These are phyloP conservation scores for Channa maculata DNA, from an alignment of 2,113 vertebrate genomes.

Conservation along the genomic window DNA sequence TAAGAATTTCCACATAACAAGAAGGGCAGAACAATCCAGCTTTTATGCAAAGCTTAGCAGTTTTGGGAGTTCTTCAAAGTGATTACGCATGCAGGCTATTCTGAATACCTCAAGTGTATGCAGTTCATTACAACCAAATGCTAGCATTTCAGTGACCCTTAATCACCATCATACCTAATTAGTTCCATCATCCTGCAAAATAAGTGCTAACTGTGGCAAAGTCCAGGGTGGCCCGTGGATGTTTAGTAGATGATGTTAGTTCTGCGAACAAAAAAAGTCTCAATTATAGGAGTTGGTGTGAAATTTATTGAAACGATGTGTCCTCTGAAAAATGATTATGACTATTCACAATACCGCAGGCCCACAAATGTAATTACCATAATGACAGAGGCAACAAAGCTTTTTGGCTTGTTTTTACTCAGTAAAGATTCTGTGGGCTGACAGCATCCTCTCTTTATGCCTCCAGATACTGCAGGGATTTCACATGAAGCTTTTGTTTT, in stretches of 20 bases:
- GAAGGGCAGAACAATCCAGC: neutral
- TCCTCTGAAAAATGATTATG: constrained; percentile 11
- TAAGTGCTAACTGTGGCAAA: constrained; percentile 18
- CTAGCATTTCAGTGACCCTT: constrained; percentile 35
- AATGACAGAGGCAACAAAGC: constrained; percentile 19
- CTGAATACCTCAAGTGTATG: constrained; percentile 9
- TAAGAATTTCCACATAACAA: constrained; percentile 24
- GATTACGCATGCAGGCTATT: neutral
- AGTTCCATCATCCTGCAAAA: constrained; percentile 37
- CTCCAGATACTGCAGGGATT: constrained; percentile 12
- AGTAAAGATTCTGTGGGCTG: neutral
- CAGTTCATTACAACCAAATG: constrained; percentile 13
- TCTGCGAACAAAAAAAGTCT: constrained; percentile 14
- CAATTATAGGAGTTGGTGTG: constrained; percentile 38
- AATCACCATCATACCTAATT: constrained; percentile 22
- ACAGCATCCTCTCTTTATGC: constrained; percentile 2
- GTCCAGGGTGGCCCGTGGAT: constrained; percentile 13
- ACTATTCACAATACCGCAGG: constrained; percentile 9
- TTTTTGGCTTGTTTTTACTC: constrained; percentile 27
- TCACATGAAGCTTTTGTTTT: constrained; percentile 40
- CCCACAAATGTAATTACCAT: constrained; percentile 14
- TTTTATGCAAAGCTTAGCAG: constrained; percentile 24
- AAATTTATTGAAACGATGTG: constrained; percentile 45
- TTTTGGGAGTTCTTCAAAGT: neutral
- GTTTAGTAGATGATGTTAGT: constrained; percentile 17